These are phyloP conservation scores for Netelia fuscicornis DNA, from an alignment of 2,888 invertebrate genomes.

Conservation along the genomic window DNA sequence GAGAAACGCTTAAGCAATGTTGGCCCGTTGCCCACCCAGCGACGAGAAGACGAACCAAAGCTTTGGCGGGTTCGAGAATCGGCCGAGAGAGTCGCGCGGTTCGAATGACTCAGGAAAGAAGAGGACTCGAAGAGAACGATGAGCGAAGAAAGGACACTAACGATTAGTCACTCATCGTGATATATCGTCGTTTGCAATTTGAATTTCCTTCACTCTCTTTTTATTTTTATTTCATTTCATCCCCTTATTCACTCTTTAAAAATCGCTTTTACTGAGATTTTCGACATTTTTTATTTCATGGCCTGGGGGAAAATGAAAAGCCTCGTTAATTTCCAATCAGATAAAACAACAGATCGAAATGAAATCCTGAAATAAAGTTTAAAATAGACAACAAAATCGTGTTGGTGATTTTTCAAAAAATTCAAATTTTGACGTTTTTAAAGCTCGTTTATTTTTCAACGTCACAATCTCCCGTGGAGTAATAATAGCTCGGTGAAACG, in stretches of 20 bases:
- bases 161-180: conserved; percentile 14
- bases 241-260: too few species aligned
- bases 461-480: too few species aligned
- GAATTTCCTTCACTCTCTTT: not conserved
- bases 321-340: too few species aligned
- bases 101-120: conserved; percentile 64
- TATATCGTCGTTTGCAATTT: not conserved
- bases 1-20: conserved; percentile 73
- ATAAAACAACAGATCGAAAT: too few species aligned
- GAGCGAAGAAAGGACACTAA: conserved; percentile 18
- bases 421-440: too few species aligned
- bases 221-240: not conserved
- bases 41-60: conserved; percentile 69
- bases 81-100: conserved; percentile 59
- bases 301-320: too few species aligned
- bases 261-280: not conserved
- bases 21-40: conserved; percentile 77
- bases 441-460: too few species aligned
- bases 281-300: not conserved
- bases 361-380: too few species aligned
- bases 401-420: too few species aligned
- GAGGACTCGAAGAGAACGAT: conserved; percentile 16
- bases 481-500: not conserved
- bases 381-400: too few species aligned
- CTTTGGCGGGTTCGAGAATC: conserved; percentile 67